Percentiles rank a stretch among this genome's conserved stretches.
phyloP scores from a whole-genome alignment of 2,797 vertebrate genomes.

The Melanotaenia pygmaea region DNA sequence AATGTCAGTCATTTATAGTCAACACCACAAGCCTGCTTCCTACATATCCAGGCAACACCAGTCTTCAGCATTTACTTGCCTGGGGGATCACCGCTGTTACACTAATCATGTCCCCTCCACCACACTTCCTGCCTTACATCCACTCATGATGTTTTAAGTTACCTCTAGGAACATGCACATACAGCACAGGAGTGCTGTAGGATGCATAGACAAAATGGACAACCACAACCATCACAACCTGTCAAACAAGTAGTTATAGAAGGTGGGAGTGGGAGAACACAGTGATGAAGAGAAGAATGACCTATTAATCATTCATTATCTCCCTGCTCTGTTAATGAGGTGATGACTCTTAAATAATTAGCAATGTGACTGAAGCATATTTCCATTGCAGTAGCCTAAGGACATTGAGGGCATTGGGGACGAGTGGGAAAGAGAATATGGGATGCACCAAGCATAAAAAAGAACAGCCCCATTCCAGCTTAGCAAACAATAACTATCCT shows the following conservation, averaged over 20 bases:
- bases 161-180: conserved; percentile 56
- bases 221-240: conserved; percentile 59
- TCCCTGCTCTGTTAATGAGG: conserved; percentile 83
- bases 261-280: conserved; percentile 59
- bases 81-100: conserved; percentile 66
- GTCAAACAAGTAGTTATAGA: conserved; percentile 61
- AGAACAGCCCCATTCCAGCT: conserved; percentile 67
- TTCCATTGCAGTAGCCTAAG: conserved; percentile 79
- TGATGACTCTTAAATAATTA: conserved; percentile 87
- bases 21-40: conserved; percentile 45
- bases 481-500: conserved; percentile 75
- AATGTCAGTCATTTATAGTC: conserved; percentile 61
- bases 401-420: conserved; percentile 73
- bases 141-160: conserved; percentile 61
- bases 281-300: conserved; percentile 70
- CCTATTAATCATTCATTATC: conserved; percentile 87
- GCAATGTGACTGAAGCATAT: conserved; percentile 81
- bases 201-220: conserved; percentile 44
- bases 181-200: conserved; percentile 17
- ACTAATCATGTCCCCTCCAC: conserved; percentile 68
- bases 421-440: conserved; percentile 65
- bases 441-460: conserved; percentile 59
- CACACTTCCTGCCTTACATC: conserved; percentile 73
- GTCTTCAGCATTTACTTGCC: conserved; percentile 65
- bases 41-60: conserved; percentile 62